Conservation (phyloP, 2,888 invertebrate species). For the Seira ritae region DNA sequence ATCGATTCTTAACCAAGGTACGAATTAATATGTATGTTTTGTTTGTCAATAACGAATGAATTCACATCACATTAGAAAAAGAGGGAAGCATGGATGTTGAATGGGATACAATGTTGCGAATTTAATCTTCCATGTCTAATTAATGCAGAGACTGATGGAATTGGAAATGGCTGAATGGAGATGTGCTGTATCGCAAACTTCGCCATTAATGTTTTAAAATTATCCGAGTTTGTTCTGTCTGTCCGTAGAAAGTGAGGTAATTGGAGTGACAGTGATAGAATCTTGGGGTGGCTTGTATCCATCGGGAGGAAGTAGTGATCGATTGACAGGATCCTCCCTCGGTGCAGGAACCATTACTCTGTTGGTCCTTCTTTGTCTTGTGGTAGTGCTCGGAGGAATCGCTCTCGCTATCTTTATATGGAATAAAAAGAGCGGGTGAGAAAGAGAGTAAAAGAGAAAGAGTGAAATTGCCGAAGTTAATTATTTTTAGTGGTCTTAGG, state of each 20-base stretch:
- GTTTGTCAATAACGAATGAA: too few species aligned
- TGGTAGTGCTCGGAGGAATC: conserved; percentile 47
- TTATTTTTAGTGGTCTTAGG: conserved; percentile 35
- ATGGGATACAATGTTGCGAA: too few species aligned
- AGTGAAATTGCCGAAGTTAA: conserved; percentile 7
- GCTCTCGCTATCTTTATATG: conserved; percentile 65
- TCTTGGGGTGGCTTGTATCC: conserved; percentile 63
- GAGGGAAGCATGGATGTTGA: too few species aligned
- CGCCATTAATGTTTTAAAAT: too few species aligned
- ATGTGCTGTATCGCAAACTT: too few species aligned
- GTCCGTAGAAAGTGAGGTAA: conserved; percentile 41
- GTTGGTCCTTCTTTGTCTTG: conserved; percentile 61
- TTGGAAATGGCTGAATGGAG: too few species aligned
- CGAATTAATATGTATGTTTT: too few species aligned
- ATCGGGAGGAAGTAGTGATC: conserved; percentile 38
- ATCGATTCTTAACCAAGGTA: conserved; percentile 37
- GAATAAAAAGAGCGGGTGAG: conserved; percentile 53
- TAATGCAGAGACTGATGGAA: not conserved
- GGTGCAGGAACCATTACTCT: conserved; percentile 62
- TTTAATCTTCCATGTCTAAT: conserved; percentile 36
- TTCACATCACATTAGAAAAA: too few species aligned
- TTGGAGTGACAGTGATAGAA: conserved; percentile 54
- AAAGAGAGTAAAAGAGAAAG: not conserved
- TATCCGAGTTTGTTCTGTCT: conserved; percentile 27
- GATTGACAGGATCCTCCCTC: conserved; percentile 42